Evolutionary conservation across 2,113 vertebrate genomes (phyloP).

Genomic region (Rhinoptilus africanus): DNA sequence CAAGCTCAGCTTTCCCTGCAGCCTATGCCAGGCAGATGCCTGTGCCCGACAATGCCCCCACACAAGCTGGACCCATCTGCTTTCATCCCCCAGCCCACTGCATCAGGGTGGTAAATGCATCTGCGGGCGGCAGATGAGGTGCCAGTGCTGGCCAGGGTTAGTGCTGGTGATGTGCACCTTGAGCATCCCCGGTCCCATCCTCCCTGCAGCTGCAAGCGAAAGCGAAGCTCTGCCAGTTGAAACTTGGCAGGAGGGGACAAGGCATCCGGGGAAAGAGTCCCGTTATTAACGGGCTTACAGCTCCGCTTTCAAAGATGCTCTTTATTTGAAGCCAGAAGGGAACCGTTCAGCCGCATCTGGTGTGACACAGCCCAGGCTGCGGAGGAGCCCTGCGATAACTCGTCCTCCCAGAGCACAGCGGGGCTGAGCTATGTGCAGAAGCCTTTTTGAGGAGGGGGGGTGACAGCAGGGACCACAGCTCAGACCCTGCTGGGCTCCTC

Average conservation of each 20-base stretch:
- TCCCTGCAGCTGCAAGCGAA: accelerated
- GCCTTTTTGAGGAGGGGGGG: accelerated
- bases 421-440: neutral
- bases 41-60: accelerated
- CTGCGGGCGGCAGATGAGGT: neutral
- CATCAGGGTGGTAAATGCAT: neutral
- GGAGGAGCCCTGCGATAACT: neutral
- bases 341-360: neutral
- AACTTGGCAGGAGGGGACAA: neutral
- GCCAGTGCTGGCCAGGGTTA: accelerated
- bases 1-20: neutral
- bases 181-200: neutral
- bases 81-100: neutral
- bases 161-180: neutral
- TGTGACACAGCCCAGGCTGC: neutral
- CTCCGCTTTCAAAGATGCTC: neutral
- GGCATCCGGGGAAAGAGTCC: neutral
- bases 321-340: conserved; percentile 4
- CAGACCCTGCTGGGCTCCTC: neutral
- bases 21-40: neutral
- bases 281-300: neutral
- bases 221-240: neutral
- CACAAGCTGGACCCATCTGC: neutral
- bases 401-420: neutral
- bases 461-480: neutral